Evolutionary conservation across 1,140 invertebrate species (phyloP).

Genomic region (Heliconius hewitsoni): DNA sequence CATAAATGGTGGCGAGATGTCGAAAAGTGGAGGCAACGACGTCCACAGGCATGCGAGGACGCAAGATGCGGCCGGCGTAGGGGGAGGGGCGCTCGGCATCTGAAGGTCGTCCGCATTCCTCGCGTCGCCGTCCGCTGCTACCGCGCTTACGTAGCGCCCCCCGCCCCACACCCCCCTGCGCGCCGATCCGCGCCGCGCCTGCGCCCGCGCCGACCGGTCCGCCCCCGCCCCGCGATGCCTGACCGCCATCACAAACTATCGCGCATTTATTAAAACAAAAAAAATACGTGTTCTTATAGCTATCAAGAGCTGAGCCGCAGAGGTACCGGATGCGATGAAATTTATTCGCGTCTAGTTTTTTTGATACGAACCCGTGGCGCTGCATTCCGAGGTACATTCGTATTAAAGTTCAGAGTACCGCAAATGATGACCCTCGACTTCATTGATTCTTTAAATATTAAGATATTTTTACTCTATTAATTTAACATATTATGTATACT

Average conservation of each 20-base stretch:
- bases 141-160: slow-evolving; percentile 79
- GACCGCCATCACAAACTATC: slow-evolving; percentile 76
- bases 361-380: slow-evolving; percentile 64
- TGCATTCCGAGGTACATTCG: slow-evolving; percentile 70
- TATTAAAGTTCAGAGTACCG: slow-evolving; percentile 38
- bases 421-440: slow-evolving; percentile 17
- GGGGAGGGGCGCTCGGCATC: slow-evolving; percentile 78
- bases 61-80: slow-evolving; percentile 74
- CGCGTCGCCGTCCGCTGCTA: slow-evolving; percentile 78
- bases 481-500: not conserved
- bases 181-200: slow-evolving; percentile 25
- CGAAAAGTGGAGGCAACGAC: slow-evolving; percentile 76
- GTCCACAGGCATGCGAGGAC: slow-evolving; percentile 75
- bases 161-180: slow-evolving; percentile 31
- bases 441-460: slow-evolving; percentile 16
- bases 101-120: slow-evolving; percentile 80
- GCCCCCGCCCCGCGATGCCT: slow-evolving; percentile 57
- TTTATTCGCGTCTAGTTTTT: slow-evolving; percentile 79
- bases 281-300: slow-evolving; percentile 77
- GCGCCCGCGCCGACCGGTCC: slow-evolving; percentile 58
- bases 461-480: not conserved
- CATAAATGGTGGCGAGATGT: slow-evolving; percentile 74
- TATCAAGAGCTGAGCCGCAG: slow-evolving; percentile 74
- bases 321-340: slow-evolving; percentile 79
- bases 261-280: slow-evolving; percentile 75